Conservation (phyloP, 2,797 vertebrate species). For the Hybognathus amarus region DNA sequence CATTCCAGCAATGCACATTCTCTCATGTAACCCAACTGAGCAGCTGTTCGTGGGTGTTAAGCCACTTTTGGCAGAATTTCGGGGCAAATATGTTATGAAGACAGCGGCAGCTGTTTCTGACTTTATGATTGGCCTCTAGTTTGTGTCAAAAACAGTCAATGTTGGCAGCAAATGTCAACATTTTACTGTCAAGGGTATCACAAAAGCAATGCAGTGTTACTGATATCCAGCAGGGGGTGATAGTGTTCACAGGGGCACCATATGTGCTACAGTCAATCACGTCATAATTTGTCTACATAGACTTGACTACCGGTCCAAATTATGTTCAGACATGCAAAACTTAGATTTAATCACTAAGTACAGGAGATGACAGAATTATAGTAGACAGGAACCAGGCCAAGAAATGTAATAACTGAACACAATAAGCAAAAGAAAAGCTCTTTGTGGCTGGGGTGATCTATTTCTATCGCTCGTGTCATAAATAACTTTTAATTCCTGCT, state of each 20-base stretch:
- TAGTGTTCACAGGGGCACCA: conserved; percentile 28
- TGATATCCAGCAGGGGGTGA: conserved; percentile 61
- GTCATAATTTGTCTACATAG: not conserved
- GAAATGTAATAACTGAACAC: not conserved
- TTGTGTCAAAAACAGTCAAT: conserved; percentile 62
- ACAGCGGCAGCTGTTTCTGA: conserved; percentile 68
- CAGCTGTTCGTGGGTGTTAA: conserved; percentile 61
- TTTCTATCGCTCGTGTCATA: conserved; percentile 18
- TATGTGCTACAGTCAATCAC: conserved; percentile 18
- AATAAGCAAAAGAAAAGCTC: conserved; percentile 7
- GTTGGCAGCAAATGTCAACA: conserved; percentile 63
- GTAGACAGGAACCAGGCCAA: conserved; percentile 15
- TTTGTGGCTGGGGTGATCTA: conserved; percentile 20
- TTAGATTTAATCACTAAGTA: conserved; percentile 38
- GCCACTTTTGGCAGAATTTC: conserved; percentile 50
- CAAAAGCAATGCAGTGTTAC: conserved; percentile 56
- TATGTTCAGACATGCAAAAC: conserved; percentile 15
- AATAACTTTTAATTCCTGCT: conserved; percentile 13
- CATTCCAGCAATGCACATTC: conserved; percentile 43
- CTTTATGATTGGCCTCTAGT: conserved; percentile 64
- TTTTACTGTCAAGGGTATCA: conserved; percentile 60
- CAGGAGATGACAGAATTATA: conserved; percentile 25
- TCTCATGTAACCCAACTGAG: conserved; percentile 58
- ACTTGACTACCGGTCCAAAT: conserved; percentile 23
- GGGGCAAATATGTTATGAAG: conserved; percentile 64